phyloP scores from a whole-genome alignment of 2,113 vertebrate genomes.

The Crotophaga sulcirostris region DNA sequence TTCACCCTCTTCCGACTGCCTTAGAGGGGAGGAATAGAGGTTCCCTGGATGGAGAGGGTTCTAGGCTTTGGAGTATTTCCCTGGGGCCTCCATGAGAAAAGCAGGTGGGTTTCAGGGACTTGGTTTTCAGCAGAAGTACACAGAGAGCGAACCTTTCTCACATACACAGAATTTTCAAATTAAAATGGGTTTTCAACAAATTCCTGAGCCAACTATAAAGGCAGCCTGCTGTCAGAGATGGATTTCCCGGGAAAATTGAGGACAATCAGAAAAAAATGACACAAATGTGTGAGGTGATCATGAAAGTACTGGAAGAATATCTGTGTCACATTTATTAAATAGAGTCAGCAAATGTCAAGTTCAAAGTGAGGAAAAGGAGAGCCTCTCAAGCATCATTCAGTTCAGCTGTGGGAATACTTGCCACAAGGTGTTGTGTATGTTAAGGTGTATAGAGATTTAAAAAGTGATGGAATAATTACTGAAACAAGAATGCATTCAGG shows the following conservation, averaged over 20 bases:
- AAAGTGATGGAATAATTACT: neutral
- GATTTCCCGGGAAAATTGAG: neutral
- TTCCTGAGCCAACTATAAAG: neutral
- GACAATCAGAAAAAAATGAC: neutral
- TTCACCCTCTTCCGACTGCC: neutral
- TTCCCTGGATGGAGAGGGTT: neutral
- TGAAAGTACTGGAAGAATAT: neutral
- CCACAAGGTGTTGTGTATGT: neutral
- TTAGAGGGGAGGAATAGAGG: neutral
- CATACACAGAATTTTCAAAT: neutral
- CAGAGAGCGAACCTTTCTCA: neutral
- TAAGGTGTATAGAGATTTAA: neutral
- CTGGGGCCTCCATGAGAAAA: neutral
- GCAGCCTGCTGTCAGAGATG: neutral
- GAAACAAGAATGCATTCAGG: neutral
- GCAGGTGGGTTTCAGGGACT: neutral
- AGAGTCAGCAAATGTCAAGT: neutral
- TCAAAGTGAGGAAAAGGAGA: slow-evolving; percentile 5
- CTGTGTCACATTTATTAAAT: neutral
- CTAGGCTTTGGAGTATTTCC: neutral
- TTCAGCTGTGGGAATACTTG: neutral
- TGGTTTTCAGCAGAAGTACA: neutral
- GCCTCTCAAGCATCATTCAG: neutral
- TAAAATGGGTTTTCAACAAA: neutral
- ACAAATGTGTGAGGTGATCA: neutral